Evolutionary conservation across 2,888 invertebrate genomes (phyloP).

Genomic region (Eupithecia inturbata): DNA sequence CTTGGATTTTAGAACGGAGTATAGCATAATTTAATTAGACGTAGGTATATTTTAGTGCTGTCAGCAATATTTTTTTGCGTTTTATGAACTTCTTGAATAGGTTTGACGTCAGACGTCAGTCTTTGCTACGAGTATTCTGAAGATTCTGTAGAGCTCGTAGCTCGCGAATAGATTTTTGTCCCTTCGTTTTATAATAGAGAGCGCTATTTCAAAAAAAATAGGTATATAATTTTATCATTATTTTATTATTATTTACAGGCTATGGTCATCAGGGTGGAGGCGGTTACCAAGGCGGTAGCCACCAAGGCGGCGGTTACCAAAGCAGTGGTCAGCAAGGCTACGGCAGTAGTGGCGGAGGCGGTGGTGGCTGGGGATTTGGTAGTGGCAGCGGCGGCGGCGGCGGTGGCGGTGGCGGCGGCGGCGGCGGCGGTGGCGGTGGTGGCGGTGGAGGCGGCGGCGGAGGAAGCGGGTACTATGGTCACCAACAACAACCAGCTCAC

Average conservation of each 20-base stretch:
- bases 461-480: not conserved
- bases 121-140: not conserved
- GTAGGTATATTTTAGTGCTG: not conserved
- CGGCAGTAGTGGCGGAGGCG: slow-evolving; percentile 40
- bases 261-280: slow-evolving; percentile 38
- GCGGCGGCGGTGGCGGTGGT: slow-evolving; percentile 43
- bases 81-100: not conserved
- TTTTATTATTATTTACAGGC: not conserved
- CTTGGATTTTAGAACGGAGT: no score
- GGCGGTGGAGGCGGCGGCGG: slow-evolving; percentile 38
- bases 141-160: not conserved
- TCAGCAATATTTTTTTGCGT: not conserved
- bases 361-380: no score
- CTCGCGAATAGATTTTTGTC: not conserved
- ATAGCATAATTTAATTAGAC: no score
- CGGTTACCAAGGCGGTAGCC: not conserved
- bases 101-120: not conserved
- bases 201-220: no score
- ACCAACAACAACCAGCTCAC: slow-evolving; percentile 1
- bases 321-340: slow-evolving; percentile 37
- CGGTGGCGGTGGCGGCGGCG: slow-evolving; percentile 12
- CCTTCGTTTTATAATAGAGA: no score
- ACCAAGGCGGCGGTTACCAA: slow-evolving; percentile 33
- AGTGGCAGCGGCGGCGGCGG: slow-evolving; percentile 35
- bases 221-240: no score